Evolutionary conservation across 2,113 vertebrate genomes (phyloP).

Genomic region (Oreochromis aureus): DNA sequence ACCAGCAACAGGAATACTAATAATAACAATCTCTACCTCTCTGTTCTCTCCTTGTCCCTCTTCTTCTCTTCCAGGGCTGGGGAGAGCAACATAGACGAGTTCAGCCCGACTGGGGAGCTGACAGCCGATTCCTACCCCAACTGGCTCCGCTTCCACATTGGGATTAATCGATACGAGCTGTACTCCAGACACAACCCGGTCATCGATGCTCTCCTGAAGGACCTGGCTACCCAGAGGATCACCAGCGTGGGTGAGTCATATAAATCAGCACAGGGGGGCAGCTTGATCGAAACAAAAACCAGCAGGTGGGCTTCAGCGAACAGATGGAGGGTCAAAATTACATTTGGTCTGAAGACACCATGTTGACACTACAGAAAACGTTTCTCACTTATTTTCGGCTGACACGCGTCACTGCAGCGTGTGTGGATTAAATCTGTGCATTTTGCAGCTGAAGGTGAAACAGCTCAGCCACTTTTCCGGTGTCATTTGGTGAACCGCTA

Average conservation of each 20-base stretch:
- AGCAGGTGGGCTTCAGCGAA: background rate
- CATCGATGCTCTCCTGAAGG: slow-evolving; percentile 87
- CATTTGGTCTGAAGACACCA: background rate
- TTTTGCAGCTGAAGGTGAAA: background rate
- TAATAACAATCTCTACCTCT: background rate
- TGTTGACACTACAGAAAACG: background rate
- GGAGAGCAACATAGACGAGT: slow-evolving; percentile 78
- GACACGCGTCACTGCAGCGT: background rate
- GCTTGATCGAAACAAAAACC: background rate
- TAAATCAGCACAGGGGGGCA: background rate
- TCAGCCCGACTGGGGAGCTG: slow-evolving; percentile 81
- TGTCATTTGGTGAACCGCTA: background rate
- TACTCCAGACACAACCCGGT: slow-evolving; percentile 90
- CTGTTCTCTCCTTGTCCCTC: background rate
- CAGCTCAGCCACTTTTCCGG: background rate
- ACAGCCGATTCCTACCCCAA: slow-evolving; percentile 89
- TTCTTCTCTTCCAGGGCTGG: slow-evolving; percentile 73
- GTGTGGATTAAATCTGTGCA: background rate
- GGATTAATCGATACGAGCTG: slow-evolving; percentile 94
- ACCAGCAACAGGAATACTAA: background rate
- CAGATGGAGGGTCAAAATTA: background rate
- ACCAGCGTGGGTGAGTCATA: slow-evolving; percentile 91
- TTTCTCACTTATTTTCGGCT: background rate
- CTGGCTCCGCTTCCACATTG: slow-evolving; percentile 98
- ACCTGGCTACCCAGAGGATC: slow-evolving; percentile 88